Base-by-base conservation (phyloP, 2,888 invertebrate species). In the Mesoligia furuncula region DNA sequence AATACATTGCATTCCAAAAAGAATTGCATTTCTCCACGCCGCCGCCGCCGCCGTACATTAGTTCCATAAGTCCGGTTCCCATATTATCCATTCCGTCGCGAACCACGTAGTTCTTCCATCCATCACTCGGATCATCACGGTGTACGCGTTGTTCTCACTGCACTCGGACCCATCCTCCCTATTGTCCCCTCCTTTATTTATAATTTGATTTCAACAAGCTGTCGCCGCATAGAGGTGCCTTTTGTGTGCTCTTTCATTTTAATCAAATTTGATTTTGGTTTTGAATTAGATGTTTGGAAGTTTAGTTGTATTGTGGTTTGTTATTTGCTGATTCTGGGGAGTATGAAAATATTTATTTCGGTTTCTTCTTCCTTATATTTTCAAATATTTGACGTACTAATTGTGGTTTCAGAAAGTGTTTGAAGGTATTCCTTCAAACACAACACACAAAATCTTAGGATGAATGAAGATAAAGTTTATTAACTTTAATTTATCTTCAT, bases 181-280 rank as follows among this genome's bases (percentile, higher is more conserved):
- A 86, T 87, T 89, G 87, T 89, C 83, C 90, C 90, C 89, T 87
- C 87, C 85, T 88, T 87, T 87, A 88, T 92, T 92, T 92, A 93
- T 94, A 94, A 94, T 94, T 94, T 92, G 93, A 94, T 94, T 94
- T 92, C 91, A 91, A 93, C 94, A 93, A 93, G 94, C 94, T 93
- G 94, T 92, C 93, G 89, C 90, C 85, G 78, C 84, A 74, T 83
- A 65, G 86, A 84, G 84, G 83, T 81, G 84, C 79, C 81, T 84
- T 84, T 86, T 88, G 87, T 88, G 83, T 83, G 85, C 81, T 81
- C 76, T 87, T 86, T 83, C 85, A 82, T 86, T 88, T 87, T 89
- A 89, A 89, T 89, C 81, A 86, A 88, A 88, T 85, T 87, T 83
- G 75, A 86, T 86, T 87, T 88, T 68, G 84, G 80, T 83, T 85